Conservation (phyloP, 64 coral and sea anemone genomes). For the Montipora efflorescens region DNA sequence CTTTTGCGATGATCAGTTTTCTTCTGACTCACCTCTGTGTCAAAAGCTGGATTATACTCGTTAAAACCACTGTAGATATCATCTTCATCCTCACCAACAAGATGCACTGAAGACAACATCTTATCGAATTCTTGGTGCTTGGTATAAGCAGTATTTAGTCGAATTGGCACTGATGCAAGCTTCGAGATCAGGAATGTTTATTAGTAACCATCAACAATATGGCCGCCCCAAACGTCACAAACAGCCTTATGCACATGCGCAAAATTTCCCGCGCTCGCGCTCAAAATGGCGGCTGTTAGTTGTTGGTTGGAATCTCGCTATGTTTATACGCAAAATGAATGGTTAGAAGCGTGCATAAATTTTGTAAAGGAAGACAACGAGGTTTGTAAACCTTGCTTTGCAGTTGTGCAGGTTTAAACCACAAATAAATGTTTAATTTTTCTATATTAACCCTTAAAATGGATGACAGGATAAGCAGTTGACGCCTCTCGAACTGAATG, state of each 20-base stretch:
- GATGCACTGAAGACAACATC: slow-evolving; percentile 95
- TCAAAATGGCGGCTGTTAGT: slow-evolving; percentile 85
- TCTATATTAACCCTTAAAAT: not conserved
- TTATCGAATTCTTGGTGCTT: not conserved
- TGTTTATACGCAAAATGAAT: slow-evolving; percentile 68
- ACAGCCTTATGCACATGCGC: slow-evolving; percentile 4
- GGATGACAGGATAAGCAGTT: slow-evolving; percentile 42
- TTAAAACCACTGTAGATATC: slow-evolving; percentile 98
- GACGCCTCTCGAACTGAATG: slow-evolving; percentile 41
- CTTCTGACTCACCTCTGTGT: slow-evolving; percentile 81
- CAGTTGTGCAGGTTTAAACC: not conserved
- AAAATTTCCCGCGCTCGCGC: not conserved
- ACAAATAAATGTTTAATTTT: not conserved
- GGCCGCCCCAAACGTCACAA: slow-evolving; percentile 48
- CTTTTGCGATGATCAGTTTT: not conserved
- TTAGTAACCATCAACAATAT: slow-evolving; percentile 92
- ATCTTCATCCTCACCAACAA: slow-evolving; percentile 97
- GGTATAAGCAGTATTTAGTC: too few species aligned
- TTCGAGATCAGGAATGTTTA: slow-evolving; percentile 6
- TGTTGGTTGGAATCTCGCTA: slow-evolving; percentile 62
- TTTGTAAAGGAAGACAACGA: slow-evolving; percentile 74
- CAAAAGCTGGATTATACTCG: slow-evolving; percentile 97
- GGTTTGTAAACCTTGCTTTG: slow-evolving; percentile 30
- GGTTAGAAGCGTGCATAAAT: slow-evolving; percentile 83
- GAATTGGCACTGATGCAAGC: too few species aligned